Conservation (phyloP, 2,797 vertebrate genomes). For the Amblyraja radiata region DNA sequence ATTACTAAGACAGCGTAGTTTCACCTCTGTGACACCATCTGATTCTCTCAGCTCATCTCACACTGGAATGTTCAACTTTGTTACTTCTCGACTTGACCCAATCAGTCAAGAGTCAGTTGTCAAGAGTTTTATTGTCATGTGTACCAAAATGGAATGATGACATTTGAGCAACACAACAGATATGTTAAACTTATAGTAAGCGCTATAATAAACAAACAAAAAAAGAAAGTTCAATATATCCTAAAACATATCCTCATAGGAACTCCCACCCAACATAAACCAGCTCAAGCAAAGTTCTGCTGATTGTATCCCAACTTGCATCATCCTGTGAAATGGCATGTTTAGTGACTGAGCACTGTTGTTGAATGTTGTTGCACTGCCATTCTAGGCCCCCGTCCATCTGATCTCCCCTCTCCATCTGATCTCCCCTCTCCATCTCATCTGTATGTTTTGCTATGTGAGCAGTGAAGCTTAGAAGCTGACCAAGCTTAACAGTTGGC, state of each 20-base stretch:
- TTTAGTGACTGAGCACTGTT: background rate
- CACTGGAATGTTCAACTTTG: background rate
- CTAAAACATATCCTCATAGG: no score
- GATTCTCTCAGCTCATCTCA: background rate
- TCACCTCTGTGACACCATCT: background rate
- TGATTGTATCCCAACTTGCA: background rate
- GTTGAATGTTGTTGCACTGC: background rate
- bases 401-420: background rate
- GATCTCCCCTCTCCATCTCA: background rate
- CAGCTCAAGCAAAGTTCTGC: background rate
- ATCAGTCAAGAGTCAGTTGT: no score
- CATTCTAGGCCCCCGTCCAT: background rate
- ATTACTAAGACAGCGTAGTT: background rate
- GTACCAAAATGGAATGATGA: no score
- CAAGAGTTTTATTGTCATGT: no score
- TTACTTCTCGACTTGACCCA: background rate
- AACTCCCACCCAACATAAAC: background rate
- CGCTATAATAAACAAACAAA: no score
- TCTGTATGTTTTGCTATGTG: background rate
- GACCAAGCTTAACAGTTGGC: background rate
- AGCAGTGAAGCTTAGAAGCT: background rate
- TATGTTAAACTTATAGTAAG: no score
- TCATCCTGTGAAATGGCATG: background rate
- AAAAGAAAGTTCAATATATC: no score
- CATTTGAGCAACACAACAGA: no score